These are phyloP conservation scores for Aviceda subcristata DNA, from an alignment of 2,113 vertebrate species.

Conservation along the genomic window DNA sequence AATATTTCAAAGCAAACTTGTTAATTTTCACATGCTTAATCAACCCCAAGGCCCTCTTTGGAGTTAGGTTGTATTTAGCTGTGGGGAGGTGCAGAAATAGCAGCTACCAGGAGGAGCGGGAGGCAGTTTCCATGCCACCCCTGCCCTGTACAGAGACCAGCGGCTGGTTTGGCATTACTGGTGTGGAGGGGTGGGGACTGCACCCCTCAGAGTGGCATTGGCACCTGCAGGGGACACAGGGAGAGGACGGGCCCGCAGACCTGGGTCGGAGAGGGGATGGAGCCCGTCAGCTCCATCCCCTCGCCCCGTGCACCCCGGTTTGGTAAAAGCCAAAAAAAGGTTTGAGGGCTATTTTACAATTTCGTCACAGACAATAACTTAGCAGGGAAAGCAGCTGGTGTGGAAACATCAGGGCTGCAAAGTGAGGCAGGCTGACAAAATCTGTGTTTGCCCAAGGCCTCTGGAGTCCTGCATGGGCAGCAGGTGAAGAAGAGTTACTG, in stretches of 20 bases:
- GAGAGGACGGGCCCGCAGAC: background rate
- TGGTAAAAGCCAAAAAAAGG: background rate
- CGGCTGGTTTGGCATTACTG: background rate
- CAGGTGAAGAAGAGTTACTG: background rate
- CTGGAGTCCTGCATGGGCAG: background rate
- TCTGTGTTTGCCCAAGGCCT: background rate
- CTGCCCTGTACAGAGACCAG: background rate
- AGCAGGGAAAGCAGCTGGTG: background rate
- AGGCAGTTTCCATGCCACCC: background rate
- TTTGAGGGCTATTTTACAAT: background rate
- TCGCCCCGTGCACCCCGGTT: fast-evolving
- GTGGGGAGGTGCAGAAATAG: background rate
- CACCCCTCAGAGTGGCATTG: background rate
- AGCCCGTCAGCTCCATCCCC: background rate
- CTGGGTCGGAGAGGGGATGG: background rate
- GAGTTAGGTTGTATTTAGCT: background rate
- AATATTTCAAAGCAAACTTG: background rate
- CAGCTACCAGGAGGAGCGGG: background rate
- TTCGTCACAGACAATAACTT: background rate
- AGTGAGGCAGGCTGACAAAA: background rate
- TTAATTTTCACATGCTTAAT: background rate
- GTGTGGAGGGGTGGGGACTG: background rate
- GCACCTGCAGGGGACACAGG: background rate
- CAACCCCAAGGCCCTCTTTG: background rate
- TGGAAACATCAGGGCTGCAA: background rate